Evolutionary conservation across 1,140 invertebrate genomes (phyloP).

Genomic region (Diorhabda carinulata): DNA sequence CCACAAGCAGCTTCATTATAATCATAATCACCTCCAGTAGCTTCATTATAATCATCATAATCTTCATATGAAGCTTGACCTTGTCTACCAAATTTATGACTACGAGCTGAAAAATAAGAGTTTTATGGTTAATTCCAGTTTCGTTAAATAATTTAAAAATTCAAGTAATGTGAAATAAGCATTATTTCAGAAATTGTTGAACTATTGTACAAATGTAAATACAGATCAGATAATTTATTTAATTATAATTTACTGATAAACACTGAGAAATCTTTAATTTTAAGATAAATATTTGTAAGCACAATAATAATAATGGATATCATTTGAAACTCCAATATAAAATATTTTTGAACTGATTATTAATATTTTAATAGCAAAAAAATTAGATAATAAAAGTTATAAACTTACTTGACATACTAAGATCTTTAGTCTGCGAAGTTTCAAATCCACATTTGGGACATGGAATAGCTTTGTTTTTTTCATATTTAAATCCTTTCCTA

Average conservation of each 20-base stretch:
- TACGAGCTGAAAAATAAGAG: conserved; percentile 57
- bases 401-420: conserved; percentile 89
- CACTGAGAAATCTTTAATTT: too few species aligned
- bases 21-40: conserved; percentile 51
- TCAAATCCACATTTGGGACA: conserved; percentile 94
- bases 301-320: neutral
- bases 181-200: too few species aligned
- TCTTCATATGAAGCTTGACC: conserved; percentile 55
- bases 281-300: neutral
- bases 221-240: too few species aligned
- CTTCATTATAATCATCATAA: conserved; percentile 59
- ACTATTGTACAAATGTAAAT: too few species aligned
- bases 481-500: conserved; percentile 89
- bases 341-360: too few species aligned
- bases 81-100: conserved; percentile 79
- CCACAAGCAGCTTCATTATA: conserved; percentile 56
- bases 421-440: conserved; percentile 87
- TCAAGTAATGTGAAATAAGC: too few species aligned
- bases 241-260: too few species aligned
- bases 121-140: neutral
- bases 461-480: conserved; percentile 82
- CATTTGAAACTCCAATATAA: too few species aligned
- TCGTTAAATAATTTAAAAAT: too few species aligned
- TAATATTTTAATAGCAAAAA: too few species aligned
- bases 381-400: neutral